Evolutionary conservation across 2,113 vertebrate genomes (phyloP), one percentile per base, ranked within the genome.

Genomic region (Edolisoma coerulescens): DNA sequence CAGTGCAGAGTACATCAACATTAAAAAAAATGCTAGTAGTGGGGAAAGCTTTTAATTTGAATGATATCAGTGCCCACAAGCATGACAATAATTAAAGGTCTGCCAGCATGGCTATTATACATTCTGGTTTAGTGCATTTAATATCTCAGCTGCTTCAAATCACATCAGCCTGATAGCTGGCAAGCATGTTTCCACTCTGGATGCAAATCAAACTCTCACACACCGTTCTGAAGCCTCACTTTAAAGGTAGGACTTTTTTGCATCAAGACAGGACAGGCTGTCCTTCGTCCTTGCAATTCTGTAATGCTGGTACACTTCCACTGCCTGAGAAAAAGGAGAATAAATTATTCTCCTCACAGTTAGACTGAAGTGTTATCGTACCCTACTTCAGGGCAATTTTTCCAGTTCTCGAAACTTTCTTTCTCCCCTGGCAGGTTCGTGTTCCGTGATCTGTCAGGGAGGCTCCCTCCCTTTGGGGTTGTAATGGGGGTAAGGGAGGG

Each of bases 11-110:
- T 94, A 88, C 87, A 95, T 94, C 89, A 92, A 44, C 18, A 42
- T 96, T 96, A 96, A 92, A 96, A 96, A 96, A 95, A 94, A 92
- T 75, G 83, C 71, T 95, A 95, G 86, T 91, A 80, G 74, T 82
- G 89, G 39, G 81, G 74, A 97, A 96, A 96, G 95, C 93, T 97
- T 97, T 97, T 91, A 96, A 95, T 96, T 96, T 97, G 92, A 97
- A 96, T 97, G 89, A 96, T 96, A 97, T 96, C 92, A 74, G 89
- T 90, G 94, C 93, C 96, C 92, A 97, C 92, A 97, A 96, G 95
- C 93, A 91, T 28, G 74, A 95, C 92, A 97, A 96, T 97, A 97
- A 97, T 97, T 97, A 97, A 97, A 96, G 95, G 93, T 96, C 96
- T 97, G 96, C 94, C 96, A 97, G 87, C 94, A 78, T 80, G 90